These are phyloP conservation scores for Spicauda simplicius DNA, from an alignment of 2,888 invertebrate genomes.

Conservation along the genomic window DNA sequence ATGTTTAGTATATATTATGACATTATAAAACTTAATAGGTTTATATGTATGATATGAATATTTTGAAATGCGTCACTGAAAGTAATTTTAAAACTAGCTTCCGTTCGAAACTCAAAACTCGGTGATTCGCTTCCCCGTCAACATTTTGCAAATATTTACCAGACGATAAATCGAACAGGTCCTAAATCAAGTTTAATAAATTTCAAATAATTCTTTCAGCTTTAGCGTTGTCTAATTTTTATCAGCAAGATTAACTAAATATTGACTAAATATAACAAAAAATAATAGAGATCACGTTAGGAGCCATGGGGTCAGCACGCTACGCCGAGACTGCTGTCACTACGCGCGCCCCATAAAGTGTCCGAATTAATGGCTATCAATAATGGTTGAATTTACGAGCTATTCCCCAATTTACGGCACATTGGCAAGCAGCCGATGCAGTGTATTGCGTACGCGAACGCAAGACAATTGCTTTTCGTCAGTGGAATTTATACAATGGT, in stretches of 20 bases:
- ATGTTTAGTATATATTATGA: conserved; percentile 35
- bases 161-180: too few species aligned
- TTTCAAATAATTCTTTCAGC: too few species aligned
- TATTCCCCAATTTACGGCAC: conserved; percentile 77
- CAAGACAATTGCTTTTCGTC: conserved; percentile 40
- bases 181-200: too few species aligned
- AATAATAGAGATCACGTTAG: neutral
- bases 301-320: conserved; percentile 3
- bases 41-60: neutral
- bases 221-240: too few species aligned
- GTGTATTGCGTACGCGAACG: conserved; percentile 55
- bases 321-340: conserved; percentile 49
- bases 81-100: neutral
- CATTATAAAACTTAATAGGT: conserved; percentile 8
- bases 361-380: conserved; percentile 74
- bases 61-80: neutral
- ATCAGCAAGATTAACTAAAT: too few species aligned
- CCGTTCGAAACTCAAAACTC: neutral
- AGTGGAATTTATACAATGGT: conserved; percentile 15
- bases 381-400: conserved; percentile 77
- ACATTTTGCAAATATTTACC: neutral
- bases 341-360: conserved; percentile 67
- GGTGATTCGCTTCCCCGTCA: neutral
- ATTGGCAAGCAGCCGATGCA: conserved; percentile 73
- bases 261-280: neutral